Conservation (phyloP, 2,113 vertebrate genomes). For the Otis tarda region DNA sequence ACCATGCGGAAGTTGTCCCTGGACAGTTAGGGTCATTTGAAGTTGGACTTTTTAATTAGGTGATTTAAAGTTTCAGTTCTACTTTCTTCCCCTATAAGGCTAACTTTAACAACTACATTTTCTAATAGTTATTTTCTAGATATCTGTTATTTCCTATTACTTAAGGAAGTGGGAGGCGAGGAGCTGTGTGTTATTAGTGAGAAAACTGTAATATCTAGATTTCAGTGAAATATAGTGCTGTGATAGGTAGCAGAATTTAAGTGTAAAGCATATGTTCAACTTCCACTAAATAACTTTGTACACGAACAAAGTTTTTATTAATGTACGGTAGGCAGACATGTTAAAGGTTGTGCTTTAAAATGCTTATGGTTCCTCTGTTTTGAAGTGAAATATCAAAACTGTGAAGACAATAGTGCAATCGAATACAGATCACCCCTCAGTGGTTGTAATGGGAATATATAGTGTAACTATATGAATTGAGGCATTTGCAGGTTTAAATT, state of each 20-base stretch:
- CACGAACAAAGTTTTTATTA: neutral
- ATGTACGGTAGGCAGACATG: neutral
- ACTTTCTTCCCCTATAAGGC: neutral
- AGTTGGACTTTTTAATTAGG: neutral
- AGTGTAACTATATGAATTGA: neutral
- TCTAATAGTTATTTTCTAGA: neutral
- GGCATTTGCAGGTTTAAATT: neutral
- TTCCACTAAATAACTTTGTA: neutral
- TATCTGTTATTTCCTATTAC: neutral
- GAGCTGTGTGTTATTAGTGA: neutral
- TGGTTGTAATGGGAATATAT: neutral
- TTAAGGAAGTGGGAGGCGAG: neutral
- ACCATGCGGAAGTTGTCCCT: accelerated
- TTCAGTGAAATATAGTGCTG: neutral
- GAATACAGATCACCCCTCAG: neutral
- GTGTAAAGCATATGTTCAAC: neutral
- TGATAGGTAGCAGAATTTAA: neutral
- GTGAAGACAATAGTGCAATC: neutral
- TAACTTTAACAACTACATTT: neutral
- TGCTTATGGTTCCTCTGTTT: neutral
- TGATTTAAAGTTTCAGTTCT: neutral
- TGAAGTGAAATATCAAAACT: neutral
- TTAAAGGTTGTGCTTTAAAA: neutral
- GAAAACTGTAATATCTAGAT: neutral
- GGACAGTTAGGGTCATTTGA: neutral